Base-by-base conservation (phyloP, 2,888 invertebrate genomes). In the Chloroclysta siterata region DNA sequence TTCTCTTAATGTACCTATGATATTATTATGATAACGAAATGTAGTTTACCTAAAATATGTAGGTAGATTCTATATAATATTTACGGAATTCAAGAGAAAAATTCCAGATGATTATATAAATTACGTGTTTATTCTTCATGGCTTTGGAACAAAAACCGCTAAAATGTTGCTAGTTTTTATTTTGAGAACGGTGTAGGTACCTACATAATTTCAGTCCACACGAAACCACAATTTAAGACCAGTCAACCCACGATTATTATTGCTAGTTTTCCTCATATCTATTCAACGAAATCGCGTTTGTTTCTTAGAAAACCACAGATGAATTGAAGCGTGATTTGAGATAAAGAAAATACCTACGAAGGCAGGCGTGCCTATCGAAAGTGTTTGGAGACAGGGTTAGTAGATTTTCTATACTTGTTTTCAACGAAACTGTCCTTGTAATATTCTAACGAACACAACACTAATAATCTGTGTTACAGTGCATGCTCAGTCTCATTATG, bases 181-280 rank as follows among this genome's bases (percentile, higher is more conserved):
- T n/a, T n/a, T n/a, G n/a, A 33, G 33, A 33, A 33, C 33, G 33
- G 22, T 22, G 33, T 33, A 33, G 4, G 2, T 33, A 33, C 33
- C 22, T 22, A 22, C 22, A 3, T 22, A 5, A 33, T 33, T 8
- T 33, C 33, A 33, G 33, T 46, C 33, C 15, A 5, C n/a, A 39
- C 13, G 14, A 48, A 39, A 8, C 28, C 14, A 56, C 33, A 17
- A 28, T 7, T 28, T 48, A 13, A 14, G 28, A 48, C 28, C 15
- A 56, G 51, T 51, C 15, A 33, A 50, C 42, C 42, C 52, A 60
- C 60, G 47, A 53, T 53, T 39, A 44, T 48, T 60, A 60, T 64
- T 53, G 36, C 33, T 13, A 2, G 14, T 56, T 64, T 60, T 53
- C 56, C 51, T 60, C 14, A 44, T 50, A 54, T 33, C 15, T 13